Conservation (phyloP, 1,140 invertebrate species). For the Matsumurasca onukii region DNA sequence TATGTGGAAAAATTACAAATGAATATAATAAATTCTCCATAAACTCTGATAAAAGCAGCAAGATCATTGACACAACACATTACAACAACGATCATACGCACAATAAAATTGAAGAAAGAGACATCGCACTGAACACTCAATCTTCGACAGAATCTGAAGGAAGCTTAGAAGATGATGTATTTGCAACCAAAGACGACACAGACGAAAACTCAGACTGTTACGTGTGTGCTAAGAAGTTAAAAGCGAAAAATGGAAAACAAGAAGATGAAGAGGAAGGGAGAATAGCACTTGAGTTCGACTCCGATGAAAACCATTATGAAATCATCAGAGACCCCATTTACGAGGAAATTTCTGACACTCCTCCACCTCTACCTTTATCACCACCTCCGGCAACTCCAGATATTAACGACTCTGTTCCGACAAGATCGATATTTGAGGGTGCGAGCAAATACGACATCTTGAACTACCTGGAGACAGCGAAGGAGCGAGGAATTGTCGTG, state of each 20-base stretch:
- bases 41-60: no score
- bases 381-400: slow-evolving; percentile 60
- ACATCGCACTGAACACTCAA: neutral
- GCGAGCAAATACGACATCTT: slow-evolving; percentile 87
- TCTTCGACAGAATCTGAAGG: slow-evolving; percentile 8
- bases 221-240: slow-evolving; percentile 14
- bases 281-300: slow-evolving; percentile 50
- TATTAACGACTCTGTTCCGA: slow-evolving; percentile 36
- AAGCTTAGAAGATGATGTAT: slow-evolving; percentile 24
- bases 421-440: slow-evolving; percentile 70
- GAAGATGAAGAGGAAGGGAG: slow-evolving; percentile 32
- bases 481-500: slow-evolving; percentile 63
- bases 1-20: no score
- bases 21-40: no score
- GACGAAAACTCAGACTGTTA: slow-evolving; percentile 23
- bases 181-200: slow-evolving; percentile 23
- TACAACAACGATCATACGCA: no score
- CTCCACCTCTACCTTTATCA: slow-evolving; percentile 71
- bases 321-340: slow-evolving; percentile 84
- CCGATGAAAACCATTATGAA: slow-evolving; percentile 73
- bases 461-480: slow-evolving; percentile 83
- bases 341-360: slow-evolving; percentile 72
- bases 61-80: no score
- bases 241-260: slow-evolving; percentile 46
- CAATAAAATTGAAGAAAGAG: slow-evolving; percentile 37